These are phyloP conservation scores for Cirrhinus mrigala DNA, from an alignment of 2,797 vertebrate genomes.

Conservation along the genomic window DNA sequence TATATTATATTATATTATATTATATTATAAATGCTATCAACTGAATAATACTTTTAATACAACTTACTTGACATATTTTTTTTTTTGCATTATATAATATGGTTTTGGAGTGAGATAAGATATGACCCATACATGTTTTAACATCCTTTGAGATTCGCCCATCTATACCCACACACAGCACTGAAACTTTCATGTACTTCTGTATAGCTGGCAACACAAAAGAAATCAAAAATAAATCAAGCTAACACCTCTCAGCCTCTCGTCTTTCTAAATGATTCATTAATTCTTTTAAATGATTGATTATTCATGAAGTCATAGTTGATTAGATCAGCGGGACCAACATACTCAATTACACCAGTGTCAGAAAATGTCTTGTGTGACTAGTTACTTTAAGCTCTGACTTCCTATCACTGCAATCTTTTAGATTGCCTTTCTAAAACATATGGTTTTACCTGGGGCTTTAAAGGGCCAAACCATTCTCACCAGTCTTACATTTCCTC, in stretches of 20 bases:
- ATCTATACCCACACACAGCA: background rate
- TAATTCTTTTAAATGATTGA: slow-evolving; percentile 10
- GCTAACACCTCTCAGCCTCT: background rate
- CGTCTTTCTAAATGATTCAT: slow-evolving; percentile 18
- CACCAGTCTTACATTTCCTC: slow-evolving; percentile 23
- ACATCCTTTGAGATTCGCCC: background rate
- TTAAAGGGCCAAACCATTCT: slow-evolving; percentile 1
- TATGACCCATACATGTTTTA: background rate
- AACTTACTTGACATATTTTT: background rate
- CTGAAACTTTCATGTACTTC: background rate
- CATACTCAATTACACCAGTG: slow-evolving; percentile 5
- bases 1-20: background rate
- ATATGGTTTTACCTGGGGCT: slow-evolving; percentile 3
- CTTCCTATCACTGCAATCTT: background rate
- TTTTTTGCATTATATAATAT: background rate
- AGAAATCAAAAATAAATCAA: background rate
- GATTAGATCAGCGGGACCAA: background rate
- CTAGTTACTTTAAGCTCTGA: slow-evolving; percentile 7
- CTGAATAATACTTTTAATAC: background rate
- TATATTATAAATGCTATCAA: background rate
- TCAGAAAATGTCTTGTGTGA: slow-evolving; percentile 3
- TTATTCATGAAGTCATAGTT: slow-evolving; percentile 13
- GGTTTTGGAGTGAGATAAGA: background rate
- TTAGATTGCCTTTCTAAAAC: background rate
- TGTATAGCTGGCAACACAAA: background rate